Conservation (phyloP, 2,113 vertebrate species). For the Heterotilapia buettikoferi region DNA sequence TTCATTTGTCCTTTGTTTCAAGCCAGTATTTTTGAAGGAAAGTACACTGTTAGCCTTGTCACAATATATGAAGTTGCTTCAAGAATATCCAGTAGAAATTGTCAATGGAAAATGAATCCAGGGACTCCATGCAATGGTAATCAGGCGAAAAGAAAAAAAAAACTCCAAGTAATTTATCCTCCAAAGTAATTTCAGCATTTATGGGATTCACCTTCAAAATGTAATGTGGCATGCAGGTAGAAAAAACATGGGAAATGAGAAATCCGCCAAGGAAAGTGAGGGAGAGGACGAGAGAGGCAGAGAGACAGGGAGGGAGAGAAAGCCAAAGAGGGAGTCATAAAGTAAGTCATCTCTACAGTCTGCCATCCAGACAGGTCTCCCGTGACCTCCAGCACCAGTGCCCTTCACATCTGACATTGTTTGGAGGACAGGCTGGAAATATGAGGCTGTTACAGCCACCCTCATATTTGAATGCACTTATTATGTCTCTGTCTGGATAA, state of each 20-base stretch:
- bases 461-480: constrained; percentile 47
- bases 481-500: constrained; percentile 50
- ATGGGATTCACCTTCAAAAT: constrained; percentile 77
- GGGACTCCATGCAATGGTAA: constrained; percentile 50
- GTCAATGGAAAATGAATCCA: constrained; percentile 35
- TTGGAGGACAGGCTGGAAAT: constrained; percentile 37
- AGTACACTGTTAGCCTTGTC: constrained; percentile 1
- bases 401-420: constrained; percentile 59
- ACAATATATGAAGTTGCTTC: neutral
- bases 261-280: constrained; percentile 35
- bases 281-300: neutral
- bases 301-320: constrained; percentile 17
- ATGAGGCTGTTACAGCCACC: constrained; percentile 12
- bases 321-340: constrained; percentile 58
- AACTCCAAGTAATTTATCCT: constrained; percentile 67
- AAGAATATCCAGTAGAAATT: constrained; percentile 11
- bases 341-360: constrained; percentile 59
- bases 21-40: constrained; percentile 24
- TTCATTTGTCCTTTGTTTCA: constrained; percentile 62
- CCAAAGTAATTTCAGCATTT: constrained; percentile 71
- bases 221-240: constrained; percentile 69
- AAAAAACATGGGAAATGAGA: constrained; percentile 55
- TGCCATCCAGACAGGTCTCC: constrained; percentile 47
- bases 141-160: neutral
- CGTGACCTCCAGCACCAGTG: constrained; percentile 48